A percentile compares a stretch with the other conserved stretches of the same genome.
Conservation (phyloP, 2,888 invertebrate species). For the Heliconius erato region DNA sequence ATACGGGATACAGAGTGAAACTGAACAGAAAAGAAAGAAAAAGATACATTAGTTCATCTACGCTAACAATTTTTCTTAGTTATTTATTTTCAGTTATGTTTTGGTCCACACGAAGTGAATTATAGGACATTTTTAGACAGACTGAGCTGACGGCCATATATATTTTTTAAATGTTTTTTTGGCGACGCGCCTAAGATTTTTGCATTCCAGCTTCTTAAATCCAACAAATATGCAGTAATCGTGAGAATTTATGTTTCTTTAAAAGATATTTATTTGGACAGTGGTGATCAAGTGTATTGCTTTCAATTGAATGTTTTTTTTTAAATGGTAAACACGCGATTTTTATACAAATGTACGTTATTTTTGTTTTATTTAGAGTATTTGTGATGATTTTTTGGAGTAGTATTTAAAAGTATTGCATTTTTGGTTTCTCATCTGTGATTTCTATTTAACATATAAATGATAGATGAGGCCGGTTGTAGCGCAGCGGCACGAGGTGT, state of each 20-base stretch:
- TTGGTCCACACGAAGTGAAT: constrained; percentile 39
- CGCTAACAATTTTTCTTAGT: neutral
- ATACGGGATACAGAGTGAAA: too few relatives aligned
- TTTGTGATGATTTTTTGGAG: too few relatives aligned
- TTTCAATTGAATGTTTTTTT: constrained; percentile 18
- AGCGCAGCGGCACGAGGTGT: too few relatives aligned
- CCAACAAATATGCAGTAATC: constrained; percentile 47
- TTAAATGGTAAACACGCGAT: constrained; percentile 25
- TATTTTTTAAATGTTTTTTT: constrained; percentile 50
- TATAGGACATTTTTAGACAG: constrained; percentile 48
- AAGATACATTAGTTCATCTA: neutral
- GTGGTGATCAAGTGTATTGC: constrained; percentile 29
- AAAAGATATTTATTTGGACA: constrained; percentile 41
- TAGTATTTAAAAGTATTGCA: neutral
- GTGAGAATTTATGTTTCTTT: constrained; percentile 50
- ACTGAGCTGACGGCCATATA: constrained; percentile 47
- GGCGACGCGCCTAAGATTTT: constrained; percentile 52
- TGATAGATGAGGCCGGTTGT: too few relatives aligned
- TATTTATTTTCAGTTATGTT: constrained; percentile 24
- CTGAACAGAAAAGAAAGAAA: too few relatives aligned
- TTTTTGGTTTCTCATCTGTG: neutral
- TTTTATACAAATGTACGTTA: neutral
- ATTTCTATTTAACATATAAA: too few relatives aligned
- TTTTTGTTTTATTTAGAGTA: neutral
- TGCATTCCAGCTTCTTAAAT: constrained; percentile 51